Conservation (phyloP, 2,113 vertebrate species). For the Cepphus grylle region DNA sequence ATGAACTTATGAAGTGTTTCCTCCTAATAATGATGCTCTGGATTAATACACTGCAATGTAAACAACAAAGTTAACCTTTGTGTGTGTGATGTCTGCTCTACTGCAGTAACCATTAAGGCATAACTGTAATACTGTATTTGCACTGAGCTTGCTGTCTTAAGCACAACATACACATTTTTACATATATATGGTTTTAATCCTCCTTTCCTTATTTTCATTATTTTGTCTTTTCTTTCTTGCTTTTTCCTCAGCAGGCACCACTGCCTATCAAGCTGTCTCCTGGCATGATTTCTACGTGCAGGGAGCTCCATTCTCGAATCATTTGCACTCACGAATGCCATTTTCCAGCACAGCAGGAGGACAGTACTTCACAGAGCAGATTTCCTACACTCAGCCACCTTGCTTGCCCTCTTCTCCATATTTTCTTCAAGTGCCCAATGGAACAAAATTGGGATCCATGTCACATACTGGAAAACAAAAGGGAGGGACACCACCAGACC, state of each 20-base stretch:
- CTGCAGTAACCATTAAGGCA: background rate
- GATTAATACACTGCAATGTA: background rate
- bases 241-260: background rate
- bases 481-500: background rate
- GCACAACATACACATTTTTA: background rate
- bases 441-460: background rate
- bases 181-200: background rate
- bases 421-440: background rate
- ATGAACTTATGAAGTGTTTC: background rate
- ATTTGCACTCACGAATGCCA: background rate
- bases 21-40: background rate
- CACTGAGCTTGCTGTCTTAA: background rate
- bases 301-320: background rate
- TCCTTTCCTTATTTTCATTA: background rate
- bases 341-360: background rate
- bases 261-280: background rate
- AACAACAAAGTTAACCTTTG: background rate
- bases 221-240: background rate
- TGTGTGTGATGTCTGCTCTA: background rate
- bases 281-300: slow-evolving; percentile 53
- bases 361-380: slow-evolving; percentile 1
- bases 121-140: background rate
- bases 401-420: background rate
- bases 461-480: background rate
- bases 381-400: background rate